Base-by-base conservation (phyloP, 2,888 invertebrate species). In the Trichogramma dendrolimi region DNA sequence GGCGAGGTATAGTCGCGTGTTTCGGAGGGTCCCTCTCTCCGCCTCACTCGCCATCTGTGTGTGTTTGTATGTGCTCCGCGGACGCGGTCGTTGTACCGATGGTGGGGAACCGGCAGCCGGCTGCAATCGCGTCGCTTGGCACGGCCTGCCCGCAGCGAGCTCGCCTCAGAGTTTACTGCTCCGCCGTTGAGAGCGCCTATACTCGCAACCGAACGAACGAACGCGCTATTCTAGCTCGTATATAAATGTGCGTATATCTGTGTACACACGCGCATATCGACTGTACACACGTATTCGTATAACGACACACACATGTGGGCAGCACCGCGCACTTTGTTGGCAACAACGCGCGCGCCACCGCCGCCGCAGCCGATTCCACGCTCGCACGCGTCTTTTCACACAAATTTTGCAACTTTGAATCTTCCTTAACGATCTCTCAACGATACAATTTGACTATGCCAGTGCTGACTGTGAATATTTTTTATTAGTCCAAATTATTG, bases 141-240 rank as follows among this genome's bases (percentile, higher is more conserved):
- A 8, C 7, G 54, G 48, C 48, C 11, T 6, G 11, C 0, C 52
- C 6, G 54, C 53, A n/a, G 50, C 11, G 50, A 50, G 6, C 6
- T 6, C 50, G 44, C 49, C 10, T 54, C 61, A 64, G 64, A 64
- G 64, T 64, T 58, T 61, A 61, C 61, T 61, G 61, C 58, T 64
- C 64, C 48, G 64, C 59, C 60, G 57, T 2, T 39, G 55, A 55
- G 53, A 53, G 53, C 48, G 62, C 46, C 47, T 47, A 54, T 14
- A 27, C 27, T 14, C 44, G 8, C 39, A 51, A 39, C 54, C 10
- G 43, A 11, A 8, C 6, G 44, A 42, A 46, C 53, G 53, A 53
- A 27, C 11, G 47, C 54, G 8, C 54, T 50, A 48, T 48, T 11
- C n/a, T 6, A 14, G 11, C 48, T 48, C 11, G 11, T 11, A 11